phyloP scores from a whole-genome alignment of 1,140 invertebrate genomes.

The Prorops nasuta region DNA sequence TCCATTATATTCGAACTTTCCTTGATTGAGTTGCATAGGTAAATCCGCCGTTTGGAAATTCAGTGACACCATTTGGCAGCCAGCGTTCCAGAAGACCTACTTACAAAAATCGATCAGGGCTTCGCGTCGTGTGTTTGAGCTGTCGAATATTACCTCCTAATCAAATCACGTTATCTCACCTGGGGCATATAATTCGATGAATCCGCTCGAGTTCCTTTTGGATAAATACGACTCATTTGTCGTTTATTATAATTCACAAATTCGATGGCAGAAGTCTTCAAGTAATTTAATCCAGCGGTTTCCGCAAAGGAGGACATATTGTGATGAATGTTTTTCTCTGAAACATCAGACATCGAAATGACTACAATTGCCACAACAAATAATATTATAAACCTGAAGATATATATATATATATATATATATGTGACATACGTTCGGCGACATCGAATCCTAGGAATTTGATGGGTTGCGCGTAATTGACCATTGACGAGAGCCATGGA shows the following conservation, averaged over 20 bases:
- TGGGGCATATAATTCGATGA: slow-evolving; percentile 99
- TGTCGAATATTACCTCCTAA: too few species aligned
- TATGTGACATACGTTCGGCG: slow-evolving; percentile 78
- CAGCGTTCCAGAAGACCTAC: slow-evolving; percentile 89
- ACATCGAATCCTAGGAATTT: slow-evolving; percentile 98
- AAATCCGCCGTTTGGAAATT: slow-evolving; percentile 99
- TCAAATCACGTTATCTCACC: too few species aligned
- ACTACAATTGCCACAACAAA: background rate
- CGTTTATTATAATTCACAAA: slow-evolving; percentile 99
- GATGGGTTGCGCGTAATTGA: slow-evolving; percentile 99
- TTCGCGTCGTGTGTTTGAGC: too few species aligned
- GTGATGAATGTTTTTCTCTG: slow-evolving; percentile 92
- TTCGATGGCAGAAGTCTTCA: slow-evolving; percentile 95
- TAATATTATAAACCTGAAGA: background rate
- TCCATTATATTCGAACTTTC: slow-evolving; percentile 99
- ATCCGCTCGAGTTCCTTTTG: slow-evolving; percentile 96
- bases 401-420: background rate
- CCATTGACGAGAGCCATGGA: slow-evolving; percentile 96
- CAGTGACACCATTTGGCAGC: slow-evolving; percentile 97
- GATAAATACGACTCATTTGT: slow-evolving; percentile 98
- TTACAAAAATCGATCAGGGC: slow-evolving; percentile 21
- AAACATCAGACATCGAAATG: slow-evolving; percentile 22
- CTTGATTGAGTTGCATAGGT: slow-evolving; percentile 99
- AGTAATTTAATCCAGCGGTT: slow-evolving; percentile 88
- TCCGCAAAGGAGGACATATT: slow-evolving; percentile 99